These are phyloP conservation scores for Meteorus colon DNA, from an alignment of 2,888 invertebrate genomes.

Conservation along the genomic window DNA sequence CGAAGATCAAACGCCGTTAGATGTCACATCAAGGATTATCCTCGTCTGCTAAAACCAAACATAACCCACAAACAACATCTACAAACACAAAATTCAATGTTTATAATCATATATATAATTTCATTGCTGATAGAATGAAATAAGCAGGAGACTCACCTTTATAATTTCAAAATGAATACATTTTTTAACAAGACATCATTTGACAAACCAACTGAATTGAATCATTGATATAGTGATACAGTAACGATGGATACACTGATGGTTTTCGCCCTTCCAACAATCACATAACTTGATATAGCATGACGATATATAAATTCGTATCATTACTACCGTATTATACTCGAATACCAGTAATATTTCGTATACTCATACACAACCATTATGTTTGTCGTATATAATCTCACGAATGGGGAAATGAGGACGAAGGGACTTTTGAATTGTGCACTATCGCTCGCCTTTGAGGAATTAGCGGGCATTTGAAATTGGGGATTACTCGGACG, in stretches of 20 bases:
- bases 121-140: too few species aligned
- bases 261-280: not conserved
- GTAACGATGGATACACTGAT: constrained; percentile 3
- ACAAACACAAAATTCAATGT: not conserved
- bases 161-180: constrained; percentile 70
- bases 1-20: too few species aligned
- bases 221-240: not conserved
- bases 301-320: constrained; percentile 17
- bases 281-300: constrained; percentile 13
- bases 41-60: too few species aligned
- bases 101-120: too few species aligned
- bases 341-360: constrained; percentile 10
- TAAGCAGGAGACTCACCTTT: constrained; percentile 46
- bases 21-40: too few species aligned
- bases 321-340: constrained; percentile 33
- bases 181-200: constrained; percentile 61
- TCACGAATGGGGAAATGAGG: not conserved
- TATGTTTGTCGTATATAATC: not conserved
- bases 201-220: constrained; percentile 13
- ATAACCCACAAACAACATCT: too few species aligned
- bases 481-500: constrained; percentile 9
- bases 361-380: not conserved
- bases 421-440: not conserved
- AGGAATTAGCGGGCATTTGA: constrained; percentile 14
- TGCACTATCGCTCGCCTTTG: not conserved